phyloP scores from a whole-genome alignment of 2,113 vertebrate genomes.

The Lophura nycthemera region DNA sequence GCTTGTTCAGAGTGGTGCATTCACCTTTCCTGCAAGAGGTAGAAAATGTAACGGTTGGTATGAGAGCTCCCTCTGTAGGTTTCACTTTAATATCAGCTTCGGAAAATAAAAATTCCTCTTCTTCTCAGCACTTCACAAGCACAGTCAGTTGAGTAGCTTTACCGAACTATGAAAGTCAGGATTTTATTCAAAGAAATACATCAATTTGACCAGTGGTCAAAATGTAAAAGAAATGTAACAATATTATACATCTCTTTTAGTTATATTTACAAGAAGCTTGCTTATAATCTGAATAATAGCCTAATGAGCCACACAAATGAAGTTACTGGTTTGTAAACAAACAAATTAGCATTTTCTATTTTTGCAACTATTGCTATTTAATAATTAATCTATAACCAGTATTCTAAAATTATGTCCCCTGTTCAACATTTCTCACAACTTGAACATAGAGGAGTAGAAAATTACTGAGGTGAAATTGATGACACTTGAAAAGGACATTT shows the following conservation, averaged over 20 bases:
- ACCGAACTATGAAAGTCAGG: not conserved
- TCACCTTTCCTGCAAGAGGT: accelerated
- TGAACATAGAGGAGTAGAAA: not conserved
- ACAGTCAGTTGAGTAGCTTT: not conserved
- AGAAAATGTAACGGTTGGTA: not conserved
- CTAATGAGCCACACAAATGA: not conserved
- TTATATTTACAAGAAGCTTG: not conserved
- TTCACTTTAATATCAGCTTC: not conserved
- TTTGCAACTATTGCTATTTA: not conserved
- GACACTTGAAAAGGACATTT: not conserved
- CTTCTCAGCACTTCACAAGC: not conserved
- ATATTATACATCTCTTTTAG: not conserved
- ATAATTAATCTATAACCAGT: not conserved
- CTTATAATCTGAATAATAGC: not conserved
- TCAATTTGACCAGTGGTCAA: not conserved
- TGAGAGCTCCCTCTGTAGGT: constrained; percentile 51
- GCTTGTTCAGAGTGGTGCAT: not conserved
- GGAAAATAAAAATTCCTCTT: not conserved
- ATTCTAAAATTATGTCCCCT: not conserved
- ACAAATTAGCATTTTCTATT: not conserved
- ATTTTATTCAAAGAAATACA: not conserved
- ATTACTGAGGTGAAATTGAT: not conserved
- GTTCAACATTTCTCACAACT: not conserved
- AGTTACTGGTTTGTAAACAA: not conserved
- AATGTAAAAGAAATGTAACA: not conserved